These are phyloP conservation scores for Bovichtus diacanthus DNA, from an alignment of 2,797 vertebrate genomes.

Conservation along the genomic window DNA sequence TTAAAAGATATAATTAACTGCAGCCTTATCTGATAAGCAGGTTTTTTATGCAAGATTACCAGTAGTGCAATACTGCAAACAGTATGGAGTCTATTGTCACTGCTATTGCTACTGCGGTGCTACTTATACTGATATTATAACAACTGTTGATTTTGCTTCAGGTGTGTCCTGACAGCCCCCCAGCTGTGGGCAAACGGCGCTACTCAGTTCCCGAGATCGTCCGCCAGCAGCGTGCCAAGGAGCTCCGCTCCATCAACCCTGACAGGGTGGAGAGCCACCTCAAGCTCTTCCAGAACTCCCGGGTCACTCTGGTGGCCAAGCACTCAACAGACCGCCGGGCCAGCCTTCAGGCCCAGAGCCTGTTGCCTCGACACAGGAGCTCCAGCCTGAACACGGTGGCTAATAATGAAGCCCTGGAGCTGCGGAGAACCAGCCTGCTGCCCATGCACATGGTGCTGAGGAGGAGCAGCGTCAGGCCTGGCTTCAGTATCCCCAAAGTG, in stretches of 20 bases:
- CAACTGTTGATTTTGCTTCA: slow-evolving; percentile 45
- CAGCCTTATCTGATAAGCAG: slow-evolving; percentile 56
- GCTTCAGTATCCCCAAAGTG: slow-evolving; percentile 90
- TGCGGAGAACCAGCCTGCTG: slow-evolving; percentile 89
- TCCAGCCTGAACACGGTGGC: slow-evolving; percentile 43
- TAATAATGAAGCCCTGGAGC: slow-evolving; percentile 47
- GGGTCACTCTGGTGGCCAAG: slow-evolving; percentile 78
- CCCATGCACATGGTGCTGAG: slow-evolving; percentile 88
- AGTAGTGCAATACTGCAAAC: slow-evolving; percentile 15
- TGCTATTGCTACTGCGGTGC: background rate
- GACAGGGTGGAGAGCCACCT: slow-evolving; percentile 77
- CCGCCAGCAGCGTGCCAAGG: slow-evolving; percentile 80
- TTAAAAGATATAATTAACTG: slow-evolving; percentile 55
- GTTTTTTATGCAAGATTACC: slow-evolving; percentile 55
- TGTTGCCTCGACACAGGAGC: slow-evolving; percentile 55
- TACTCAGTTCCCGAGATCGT: slow-evolving; percentile 92
- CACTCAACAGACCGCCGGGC: slow-evolving; percentile 81
- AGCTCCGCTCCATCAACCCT: slow-evolving; percentile 75
- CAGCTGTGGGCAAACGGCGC: slow-evolving; percentile 89
- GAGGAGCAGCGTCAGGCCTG: slow-evolving; percentile 92
- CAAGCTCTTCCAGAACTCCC: slow-evolving; percentile 87
- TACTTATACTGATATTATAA: slow-evolving; percentile 3
- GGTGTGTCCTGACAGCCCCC: slow-evolving; percentile 91
- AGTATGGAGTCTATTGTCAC: slow-evolving; percentile 28
- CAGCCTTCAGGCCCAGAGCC: slow-evolving; percentile 82